phyloP scores from a whole-genome alignment of 2,888 invertebrate genomes.

The Tinea pellionella region DNA sequence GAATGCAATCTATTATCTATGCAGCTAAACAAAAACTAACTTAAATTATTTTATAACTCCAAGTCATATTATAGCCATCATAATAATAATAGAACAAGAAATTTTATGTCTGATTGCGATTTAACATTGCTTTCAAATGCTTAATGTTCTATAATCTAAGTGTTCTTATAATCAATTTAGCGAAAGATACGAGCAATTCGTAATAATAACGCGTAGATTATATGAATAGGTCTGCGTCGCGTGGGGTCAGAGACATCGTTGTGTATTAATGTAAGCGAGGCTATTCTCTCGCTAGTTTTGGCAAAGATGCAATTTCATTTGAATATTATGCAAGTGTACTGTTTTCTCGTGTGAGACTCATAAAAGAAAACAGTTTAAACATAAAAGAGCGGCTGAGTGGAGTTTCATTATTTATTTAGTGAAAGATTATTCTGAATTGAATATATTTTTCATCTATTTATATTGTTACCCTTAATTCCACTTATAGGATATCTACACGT shows the following conservation, averaged over 20 bases:
- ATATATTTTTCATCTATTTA: too few species aligned
- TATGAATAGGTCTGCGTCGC: neutral
- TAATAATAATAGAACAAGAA: too few species aligned
- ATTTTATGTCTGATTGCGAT: too few species aligned
- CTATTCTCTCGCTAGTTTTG: slow-evolving; percentile 64
- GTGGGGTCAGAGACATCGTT: slow-evolving; percentile 57
- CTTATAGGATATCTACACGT: too few species aligned
- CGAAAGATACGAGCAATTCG: neutral
- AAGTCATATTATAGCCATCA: too few species aligned
- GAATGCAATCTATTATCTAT: too few species aligned
- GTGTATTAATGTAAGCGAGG: slow-evolving; percentile 64
- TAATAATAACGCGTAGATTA: neutral
- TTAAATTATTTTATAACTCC: too few species aligned
- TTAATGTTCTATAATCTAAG: too few species aligned
- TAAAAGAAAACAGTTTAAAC: slow-evolving; percentile 53
- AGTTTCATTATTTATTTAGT: slow-evolving; percentile 1
- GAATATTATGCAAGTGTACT: slow-evolving; percentile 65
- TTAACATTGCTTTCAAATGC: too few species aligned
- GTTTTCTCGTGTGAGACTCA: slow-evolving; percentile 51
- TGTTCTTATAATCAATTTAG: neutral
- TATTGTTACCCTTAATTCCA: too few species aligned
- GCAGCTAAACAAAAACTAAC: too few species aligned
- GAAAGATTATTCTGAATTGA: neutral
- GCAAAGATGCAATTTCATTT: slow-evolving; percentile 70
- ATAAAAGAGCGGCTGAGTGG: slow-evolving; percentile 28